Conservation (phyloP, 2,113 vertebrate species). For the Chitala chitala region DNA sequence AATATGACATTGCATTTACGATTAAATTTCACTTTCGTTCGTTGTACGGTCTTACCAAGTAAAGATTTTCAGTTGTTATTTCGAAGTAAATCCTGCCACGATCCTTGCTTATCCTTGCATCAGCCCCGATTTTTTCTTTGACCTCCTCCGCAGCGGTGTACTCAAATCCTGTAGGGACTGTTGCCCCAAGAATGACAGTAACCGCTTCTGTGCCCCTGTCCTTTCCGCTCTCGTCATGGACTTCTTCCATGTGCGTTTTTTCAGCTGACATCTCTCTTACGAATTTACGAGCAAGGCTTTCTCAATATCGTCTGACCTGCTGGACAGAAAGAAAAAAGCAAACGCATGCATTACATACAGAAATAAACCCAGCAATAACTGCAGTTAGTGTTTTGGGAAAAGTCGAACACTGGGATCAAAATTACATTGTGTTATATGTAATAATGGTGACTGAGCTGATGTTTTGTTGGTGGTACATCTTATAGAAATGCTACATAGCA, state of each 20-base stretch:
- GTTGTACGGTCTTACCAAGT: constrained; percentile 62
- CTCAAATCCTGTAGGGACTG: constrained; percentile 92
- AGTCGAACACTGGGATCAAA: no score
- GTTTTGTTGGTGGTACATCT: no score
- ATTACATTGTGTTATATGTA: no score
- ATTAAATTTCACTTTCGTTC: background rate
- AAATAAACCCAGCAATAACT: background rate
- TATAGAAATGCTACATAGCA: no score
- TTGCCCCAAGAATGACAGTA: constrained; percentile 77
- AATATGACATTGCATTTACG: no score
- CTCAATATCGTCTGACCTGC: no score
- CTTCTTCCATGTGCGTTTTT: no score
- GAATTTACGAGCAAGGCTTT: background rate
- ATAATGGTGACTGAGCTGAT: no score
- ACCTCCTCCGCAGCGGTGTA: constrained; percentile 85
- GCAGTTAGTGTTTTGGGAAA: no score
- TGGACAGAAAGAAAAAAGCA: background rate
- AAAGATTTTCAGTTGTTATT: constrained; percentile 69
- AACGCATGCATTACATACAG: background rate
- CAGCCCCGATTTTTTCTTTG: constrained; percentile 79
- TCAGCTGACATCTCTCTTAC: constrained; percentile 16
- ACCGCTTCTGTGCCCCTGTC: constrained; percentile 21
- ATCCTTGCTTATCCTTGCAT: constrained; percentile 77
- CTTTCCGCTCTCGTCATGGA: constrained; percentile 1
- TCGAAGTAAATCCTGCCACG: constrained; percentile 91